Evolutionary conservation across 1,140 invertebrate genomes (phyloP), one percentile per base, ranked within the genome.

Genomic region (Elymnias hypermnestra): DNA sequence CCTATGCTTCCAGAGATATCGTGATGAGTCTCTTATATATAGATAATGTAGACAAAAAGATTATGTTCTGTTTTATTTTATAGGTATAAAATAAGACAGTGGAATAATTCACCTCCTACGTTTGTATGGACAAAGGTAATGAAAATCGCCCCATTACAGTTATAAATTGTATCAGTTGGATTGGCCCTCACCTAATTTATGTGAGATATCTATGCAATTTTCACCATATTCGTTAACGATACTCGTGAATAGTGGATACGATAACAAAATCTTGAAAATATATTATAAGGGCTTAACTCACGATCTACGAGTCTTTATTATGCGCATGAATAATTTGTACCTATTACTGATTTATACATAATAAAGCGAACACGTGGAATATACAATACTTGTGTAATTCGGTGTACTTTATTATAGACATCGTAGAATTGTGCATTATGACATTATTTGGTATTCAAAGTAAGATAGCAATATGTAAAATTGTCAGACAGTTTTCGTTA

Each of bases 251-350:
- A 10, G 39, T 29, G 18, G 33, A 37, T 35, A 36, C 52, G 48
- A 62, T 68, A 67, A 60, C 54, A 52, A 40, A 51, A 47, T 44
- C 43, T 56, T 63, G 57, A 72, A 74, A 72, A 70, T 77, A 71
- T 73, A 36, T 36, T 36, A 63, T 53, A 64, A 60, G 58, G 60
- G 59, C 50, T 59, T 38, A 44, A 49, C 46, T 76, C 75, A 79
- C 73, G 75, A 83, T 74, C 61, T 58, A 52, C 17, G 19, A 47
- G 36, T 69, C 54, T 64, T 84, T 83, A 79, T 62, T 83, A 83
- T 84, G 81, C 75, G 81, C 81, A 84, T 84, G 74, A 77, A 84
- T 84, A 84, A 84, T 84, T 74, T 79, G 76, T 72, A 58, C 44
- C 56, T 54, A 75, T 83, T 81, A 77, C 46, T 75, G 71, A 82